Conservation (phyloP, 2,797 vertebrate species). For the Phyllotis vaccarum region DNA sequence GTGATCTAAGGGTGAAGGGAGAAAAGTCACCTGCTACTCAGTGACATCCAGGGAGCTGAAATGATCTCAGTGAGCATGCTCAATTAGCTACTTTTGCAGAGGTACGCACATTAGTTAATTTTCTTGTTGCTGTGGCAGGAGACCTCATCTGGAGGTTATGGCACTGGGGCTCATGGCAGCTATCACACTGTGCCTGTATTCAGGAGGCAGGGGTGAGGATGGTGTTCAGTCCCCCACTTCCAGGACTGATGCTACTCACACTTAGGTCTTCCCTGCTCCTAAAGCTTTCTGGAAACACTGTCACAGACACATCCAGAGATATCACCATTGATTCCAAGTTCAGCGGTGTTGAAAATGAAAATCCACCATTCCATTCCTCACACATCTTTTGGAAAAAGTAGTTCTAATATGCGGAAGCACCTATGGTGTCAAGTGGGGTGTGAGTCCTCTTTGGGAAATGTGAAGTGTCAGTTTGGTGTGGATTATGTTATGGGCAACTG, state of each 20-base stretch:
- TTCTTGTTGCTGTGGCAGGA: neutral
- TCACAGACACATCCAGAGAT: neutral
- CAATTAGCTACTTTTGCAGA: slow-evolving; percentile 3
- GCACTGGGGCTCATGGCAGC: no score
- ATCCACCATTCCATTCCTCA: neutral
- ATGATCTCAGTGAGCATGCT: slow-evolving; percentile 11
- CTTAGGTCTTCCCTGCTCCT: neutral
- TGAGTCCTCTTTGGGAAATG: neutral
- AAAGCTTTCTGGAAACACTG: neutral
- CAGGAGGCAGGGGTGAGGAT: neutral
- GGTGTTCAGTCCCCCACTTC: neutral
- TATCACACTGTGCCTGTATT: neutral
- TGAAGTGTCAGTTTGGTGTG: slow-evolving; percentile 24
- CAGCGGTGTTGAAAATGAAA: no score
- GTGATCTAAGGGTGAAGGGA: slow-evolving; percentile 10
- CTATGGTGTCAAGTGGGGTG: neutral
- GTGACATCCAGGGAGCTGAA: neutral
- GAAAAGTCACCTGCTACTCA: slow-evolving; percentile 17
- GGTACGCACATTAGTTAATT: neutral
- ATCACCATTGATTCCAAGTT: neutral
- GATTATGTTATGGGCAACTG: neutral
- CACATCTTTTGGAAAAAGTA: neutral
- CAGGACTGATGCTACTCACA: neutral
- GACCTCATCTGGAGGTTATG: no score
- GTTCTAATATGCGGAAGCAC: slow-evolving; percentile 35